Conservation (phyloP, 2,113 vertebrate species). For the Larimichthys polyactis region DNA sequence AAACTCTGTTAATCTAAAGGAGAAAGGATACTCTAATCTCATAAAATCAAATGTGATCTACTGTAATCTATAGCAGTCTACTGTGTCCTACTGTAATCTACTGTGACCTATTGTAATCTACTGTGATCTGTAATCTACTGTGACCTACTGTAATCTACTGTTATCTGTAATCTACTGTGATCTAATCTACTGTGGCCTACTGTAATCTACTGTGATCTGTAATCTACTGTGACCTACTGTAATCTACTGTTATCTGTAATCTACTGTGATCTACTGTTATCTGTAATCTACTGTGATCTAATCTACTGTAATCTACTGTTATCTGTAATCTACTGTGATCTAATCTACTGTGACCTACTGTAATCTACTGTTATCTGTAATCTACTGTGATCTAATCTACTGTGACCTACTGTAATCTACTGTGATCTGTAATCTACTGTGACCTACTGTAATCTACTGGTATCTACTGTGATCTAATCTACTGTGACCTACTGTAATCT, state of each 20-base stretch:
- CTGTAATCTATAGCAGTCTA: background rate
- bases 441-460: too few relatives aligned
- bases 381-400: background rate
- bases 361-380: background rate
- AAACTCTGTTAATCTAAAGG: conserved; percentile 93
- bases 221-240: too few relatives aligned
- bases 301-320: too few relatives aligned
- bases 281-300: too few relatives aligned
- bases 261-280: too few relatives aligned
- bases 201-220: background rate
- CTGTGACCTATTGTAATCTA: background rate
- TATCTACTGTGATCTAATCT: background rate
- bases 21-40: background rate
- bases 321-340: background rate
- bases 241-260: too few relatives aligned
- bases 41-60: background rate
- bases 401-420: background rate
- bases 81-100: background rate
- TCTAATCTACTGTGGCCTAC: too few relatives aligned
- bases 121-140: background rate
- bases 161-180: too few relatives aligned
- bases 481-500: background rate
- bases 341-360: background rate
- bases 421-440: too few relatives aligned
- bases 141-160: background rate